Percentiles rank a stretch among this genome's conserved stretches.
Evolutionary conservation across 2,797 vertebrate genomes (phyloP).

Genomic region (Eulemur rubriventer): DNA sequence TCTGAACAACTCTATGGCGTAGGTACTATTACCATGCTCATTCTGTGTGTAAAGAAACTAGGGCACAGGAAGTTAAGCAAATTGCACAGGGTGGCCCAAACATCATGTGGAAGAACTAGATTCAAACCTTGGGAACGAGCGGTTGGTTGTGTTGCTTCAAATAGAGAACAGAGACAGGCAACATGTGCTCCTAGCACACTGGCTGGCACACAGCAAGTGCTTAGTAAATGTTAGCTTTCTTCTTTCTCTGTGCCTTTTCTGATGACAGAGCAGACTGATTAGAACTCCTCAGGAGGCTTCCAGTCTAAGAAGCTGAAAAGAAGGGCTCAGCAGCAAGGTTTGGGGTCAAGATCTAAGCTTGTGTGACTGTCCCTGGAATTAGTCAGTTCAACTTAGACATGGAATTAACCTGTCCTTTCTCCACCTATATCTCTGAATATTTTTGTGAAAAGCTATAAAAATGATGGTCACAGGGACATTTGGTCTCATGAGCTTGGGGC

Average conservation of each 20-base stretch:
- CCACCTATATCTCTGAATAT: not conserved
- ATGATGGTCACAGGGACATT: not conserved
- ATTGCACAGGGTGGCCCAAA: not conserved
- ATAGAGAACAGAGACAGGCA: not conserved
- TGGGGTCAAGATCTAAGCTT: not conserved
- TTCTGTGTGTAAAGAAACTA: not conserved
- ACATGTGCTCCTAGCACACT: no score
- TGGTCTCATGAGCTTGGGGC: not conserved
- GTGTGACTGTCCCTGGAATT: not conserved
- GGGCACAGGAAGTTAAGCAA: not conserved
- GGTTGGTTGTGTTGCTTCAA: not conserved
- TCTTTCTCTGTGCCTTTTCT: not conserved
- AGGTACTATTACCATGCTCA: not conserved
- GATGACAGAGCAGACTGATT: not conserved
- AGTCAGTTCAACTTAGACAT: not conserved
- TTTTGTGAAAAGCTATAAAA: not conserved
- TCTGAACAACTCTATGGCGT: not conserved
- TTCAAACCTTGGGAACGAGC: not conserved
- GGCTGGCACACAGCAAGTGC: not conserved
- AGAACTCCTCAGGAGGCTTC: not conserved
- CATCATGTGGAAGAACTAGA: not conserved
- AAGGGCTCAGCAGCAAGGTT: not conserved
- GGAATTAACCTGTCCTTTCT: not conserved
- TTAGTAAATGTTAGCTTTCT: not conserved
- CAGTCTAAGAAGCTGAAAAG: not conserved